Evolutionary conservation across 2,113 vertebrate species (phyloP).

Genomic region (Cyphomyrus discorhynchus): DNA sequence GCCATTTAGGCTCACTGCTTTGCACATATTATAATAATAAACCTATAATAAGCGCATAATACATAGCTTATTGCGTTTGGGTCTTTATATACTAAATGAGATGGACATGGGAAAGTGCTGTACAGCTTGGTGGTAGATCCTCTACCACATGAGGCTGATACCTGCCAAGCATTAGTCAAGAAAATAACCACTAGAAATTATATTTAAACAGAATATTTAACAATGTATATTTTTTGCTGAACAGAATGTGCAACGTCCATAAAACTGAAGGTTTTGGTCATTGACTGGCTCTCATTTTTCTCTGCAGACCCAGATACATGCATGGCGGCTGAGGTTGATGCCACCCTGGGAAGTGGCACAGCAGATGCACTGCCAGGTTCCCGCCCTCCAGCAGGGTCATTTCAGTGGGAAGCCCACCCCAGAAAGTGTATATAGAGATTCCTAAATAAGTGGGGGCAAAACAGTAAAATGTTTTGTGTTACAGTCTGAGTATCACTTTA

Average conservation of each 20-base stretch:
- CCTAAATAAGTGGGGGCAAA: not conserved
- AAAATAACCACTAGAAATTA: not conserved
- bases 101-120: not conserved
- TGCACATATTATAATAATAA: too few species aligned
- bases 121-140: not conserved
- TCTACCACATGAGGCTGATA: not conserved
- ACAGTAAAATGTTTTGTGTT: not conserved
- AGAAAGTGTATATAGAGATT: not conserved
- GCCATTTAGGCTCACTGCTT: not conserved
- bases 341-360: not conserved
- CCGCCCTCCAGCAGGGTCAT: not conserved
- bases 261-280: not conserved
- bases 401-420: not conserved
- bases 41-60: too few species aligned
- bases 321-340: not conserved
- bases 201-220: not conserved
- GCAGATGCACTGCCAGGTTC: not conserved
- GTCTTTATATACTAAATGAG: not conserved
- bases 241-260: not conserved
- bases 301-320: not conserved
- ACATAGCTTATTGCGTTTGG: not conserved
- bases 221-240: not conserved
- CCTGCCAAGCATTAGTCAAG: not conserved
- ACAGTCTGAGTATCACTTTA: not conserved
- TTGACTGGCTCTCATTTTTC: not conserved